Conservation (phyloP, 2,888 invertebrate genomes). For the Merodon equestris region DNA sequence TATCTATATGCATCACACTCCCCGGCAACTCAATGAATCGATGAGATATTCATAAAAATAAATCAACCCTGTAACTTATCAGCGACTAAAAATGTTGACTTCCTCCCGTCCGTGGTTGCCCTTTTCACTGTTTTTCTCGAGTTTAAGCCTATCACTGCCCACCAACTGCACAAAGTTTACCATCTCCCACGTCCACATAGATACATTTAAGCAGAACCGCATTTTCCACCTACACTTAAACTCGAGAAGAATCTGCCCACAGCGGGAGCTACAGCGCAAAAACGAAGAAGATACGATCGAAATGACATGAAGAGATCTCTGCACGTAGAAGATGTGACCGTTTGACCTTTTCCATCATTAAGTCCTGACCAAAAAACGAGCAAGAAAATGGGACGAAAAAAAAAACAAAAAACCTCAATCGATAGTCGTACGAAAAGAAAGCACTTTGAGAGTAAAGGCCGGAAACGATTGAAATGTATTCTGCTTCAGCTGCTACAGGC, state of each 20-base stretch:
- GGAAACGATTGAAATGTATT: conserved; percentile 8
- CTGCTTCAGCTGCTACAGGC: conserved; percentile 15
- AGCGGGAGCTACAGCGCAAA: neutral
- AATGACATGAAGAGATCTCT: conserved; percentile 30
- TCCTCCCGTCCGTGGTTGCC: no score
- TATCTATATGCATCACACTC: conserved; percentile 11
- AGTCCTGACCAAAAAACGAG: conserved; percentile 21
- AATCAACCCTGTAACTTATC: conserved; percentile 53
- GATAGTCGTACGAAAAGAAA: conserved; percentile 13
- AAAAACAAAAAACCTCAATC: neutral
- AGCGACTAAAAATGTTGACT: conserved; percentile 1
- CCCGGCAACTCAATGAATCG: conserved; percentile 26
- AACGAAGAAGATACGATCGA: neutral
- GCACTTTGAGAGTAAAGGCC: no score
- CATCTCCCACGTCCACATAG: conserved; percentile 9
- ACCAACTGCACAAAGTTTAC: conserved; percentile 21
- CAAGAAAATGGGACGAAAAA: neutral
- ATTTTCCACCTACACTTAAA: no score
- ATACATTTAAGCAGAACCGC: no score
- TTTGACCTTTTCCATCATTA: conserved; percentile 49
- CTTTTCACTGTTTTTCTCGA: no score
- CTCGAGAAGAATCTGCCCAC: neutral
- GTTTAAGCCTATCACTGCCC: no score
- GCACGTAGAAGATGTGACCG: conserved; percentile 1
- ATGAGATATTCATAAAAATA: conserved; percentile 56